Base-by-base conservation (phyloP, 2,113 vertebrate genomes). In the Cranoglanis bouderius region DNA sequence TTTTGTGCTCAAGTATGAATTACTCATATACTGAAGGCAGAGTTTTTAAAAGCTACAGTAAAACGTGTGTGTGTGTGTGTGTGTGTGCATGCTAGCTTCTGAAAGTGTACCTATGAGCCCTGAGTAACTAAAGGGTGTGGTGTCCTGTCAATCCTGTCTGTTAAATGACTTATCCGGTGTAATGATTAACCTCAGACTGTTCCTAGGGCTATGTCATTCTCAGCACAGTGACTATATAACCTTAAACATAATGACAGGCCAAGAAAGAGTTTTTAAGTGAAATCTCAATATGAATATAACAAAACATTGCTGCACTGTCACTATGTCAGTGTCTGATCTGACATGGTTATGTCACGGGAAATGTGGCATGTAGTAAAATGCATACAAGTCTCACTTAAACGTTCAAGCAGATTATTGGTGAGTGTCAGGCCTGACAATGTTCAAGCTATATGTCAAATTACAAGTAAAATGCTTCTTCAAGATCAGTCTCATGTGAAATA, bases 151-250 rank as follows among this genome's bases (percentile, higher is more conserved):
- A 18, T 40, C 38, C 53, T 19, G 63, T 70, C 75, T 32, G 74
- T 80, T n/a, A 80, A 88, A 89, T 89, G 18, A 43, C 53, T 75
- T 49, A 85, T 74, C 49, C 26, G 0, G 49, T n/a, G 13, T 57
- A 70, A 86, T 70, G 67, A 82, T 89, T 90, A 89, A 89, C 70
- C 46, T 59, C 49, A 84, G 35, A 85, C 61, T 26, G 46, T 46
- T 59, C 43, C 29, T 55, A 18, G 53, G 55, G 29, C 67, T 67
- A 57, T 84, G 21, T 16, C 46, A 35, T 86, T 29, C 72, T 63
- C 29, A 80, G 40, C 57, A 35, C 3, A 46, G 40, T 61, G 46
- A 70, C 82, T 29, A 40, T 2, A 74, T 77, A 46, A 13, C 14
- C 43, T 35, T 49, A 51, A 85, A 85, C 43, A 40, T 8, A 74